phyloP scores from a whole-genome alignment of 2,113 vertebrate species.

The Eupsittula cactorum region DNA sequence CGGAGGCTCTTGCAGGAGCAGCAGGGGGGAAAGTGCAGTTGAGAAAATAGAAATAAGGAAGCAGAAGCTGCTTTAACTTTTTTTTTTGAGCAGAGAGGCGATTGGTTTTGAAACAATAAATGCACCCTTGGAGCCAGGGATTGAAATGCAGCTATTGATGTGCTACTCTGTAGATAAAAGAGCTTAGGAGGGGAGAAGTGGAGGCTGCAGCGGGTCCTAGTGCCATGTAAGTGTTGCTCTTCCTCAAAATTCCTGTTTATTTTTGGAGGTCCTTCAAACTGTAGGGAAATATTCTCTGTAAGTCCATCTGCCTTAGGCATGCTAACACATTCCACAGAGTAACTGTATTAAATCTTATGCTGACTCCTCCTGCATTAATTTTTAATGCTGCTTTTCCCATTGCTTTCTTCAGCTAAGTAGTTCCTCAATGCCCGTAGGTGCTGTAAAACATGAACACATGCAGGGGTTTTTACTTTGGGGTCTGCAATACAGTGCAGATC shows the following conservation, averaged over 20 bases:
- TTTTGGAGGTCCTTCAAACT: background rate
- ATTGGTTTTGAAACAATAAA: slow-evolving; percentile 15
- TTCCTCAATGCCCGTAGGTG: background rate
- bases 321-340: background rate
- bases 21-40: accelerated
- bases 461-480: background rate
- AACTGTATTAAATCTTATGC: background rate
- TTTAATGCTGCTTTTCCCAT: accelerated
- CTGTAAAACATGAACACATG: background rate
- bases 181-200: background rate
- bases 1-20: background rate
- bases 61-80: background rate
- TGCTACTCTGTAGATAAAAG: background rate
- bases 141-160: background rate
- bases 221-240: background rate
- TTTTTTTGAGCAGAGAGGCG: background rate
- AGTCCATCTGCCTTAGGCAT: accelerated
- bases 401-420: background rate
- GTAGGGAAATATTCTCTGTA: background rate
- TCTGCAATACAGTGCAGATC: background rate
- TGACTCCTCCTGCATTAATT: background rate
- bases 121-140: background rate
- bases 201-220: background rate
- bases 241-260: background rate
- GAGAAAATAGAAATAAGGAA: background rate